These are phyloP conservation scores for Fistularia commersonii DNA, from an alignment of 2,797 vertebrate species.

Conservation along the genomic window DNA sequence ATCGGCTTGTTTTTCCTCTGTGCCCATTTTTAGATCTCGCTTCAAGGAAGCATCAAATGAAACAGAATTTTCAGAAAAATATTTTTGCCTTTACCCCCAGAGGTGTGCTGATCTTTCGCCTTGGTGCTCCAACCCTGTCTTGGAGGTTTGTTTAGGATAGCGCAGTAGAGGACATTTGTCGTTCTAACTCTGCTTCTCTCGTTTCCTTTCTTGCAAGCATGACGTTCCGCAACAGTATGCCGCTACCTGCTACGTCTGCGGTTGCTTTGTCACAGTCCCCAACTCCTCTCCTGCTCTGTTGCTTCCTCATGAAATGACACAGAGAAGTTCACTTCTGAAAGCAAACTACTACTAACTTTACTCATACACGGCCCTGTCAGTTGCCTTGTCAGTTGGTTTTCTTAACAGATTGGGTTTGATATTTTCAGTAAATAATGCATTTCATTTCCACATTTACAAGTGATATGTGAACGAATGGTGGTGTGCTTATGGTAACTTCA, in stretches of 20 bases:
- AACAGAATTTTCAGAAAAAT: not conserved
- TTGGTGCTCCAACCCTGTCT: too few species aligned
- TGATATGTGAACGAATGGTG: too few species aligned
- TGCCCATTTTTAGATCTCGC: conserved; percentile 62
- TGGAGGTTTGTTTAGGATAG: conserved; percentile 1
- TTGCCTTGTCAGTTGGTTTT: too few species aligned
- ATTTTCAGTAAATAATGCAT: too few species aligned
- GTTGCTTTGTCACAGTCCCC: conserved; percentile 32
- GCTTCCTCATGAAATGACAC: conserved; percentile 42
- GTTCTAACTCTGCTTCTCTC: conserved; percentile 22
- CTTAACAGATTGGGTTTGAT: too few species aligned
- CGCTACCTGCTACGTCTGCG: conserved; percentile 20
- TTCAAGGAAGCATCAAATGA: conserved; percentile 13
- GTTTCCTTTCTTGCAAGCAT: conserved; percentile 64
- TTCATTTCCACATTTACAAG: too few species aligned
- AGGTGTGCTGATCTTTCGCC: too few species aligned
- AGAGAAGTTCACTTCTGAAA: conserved; percentile 25
- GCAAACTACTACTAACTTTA: too few species aligned
- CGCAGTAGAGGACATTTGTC: not conserved
- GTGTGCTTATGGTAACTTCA: too few species aligned
- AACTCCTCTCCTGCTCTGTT: not conserved
- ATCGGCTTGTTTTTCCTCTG: conserved; percentile 64
- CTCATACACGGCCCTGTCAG: too few species aligned
- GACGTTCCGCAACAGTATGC: conserved; percentile 30
- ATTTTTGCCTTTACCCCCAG: not conserved